These are phyloP conservation scores for Synchiropus splendidus DNA, from an alignment of 2,113 vertebrate species.

Conservation along the genomic window DNA sequence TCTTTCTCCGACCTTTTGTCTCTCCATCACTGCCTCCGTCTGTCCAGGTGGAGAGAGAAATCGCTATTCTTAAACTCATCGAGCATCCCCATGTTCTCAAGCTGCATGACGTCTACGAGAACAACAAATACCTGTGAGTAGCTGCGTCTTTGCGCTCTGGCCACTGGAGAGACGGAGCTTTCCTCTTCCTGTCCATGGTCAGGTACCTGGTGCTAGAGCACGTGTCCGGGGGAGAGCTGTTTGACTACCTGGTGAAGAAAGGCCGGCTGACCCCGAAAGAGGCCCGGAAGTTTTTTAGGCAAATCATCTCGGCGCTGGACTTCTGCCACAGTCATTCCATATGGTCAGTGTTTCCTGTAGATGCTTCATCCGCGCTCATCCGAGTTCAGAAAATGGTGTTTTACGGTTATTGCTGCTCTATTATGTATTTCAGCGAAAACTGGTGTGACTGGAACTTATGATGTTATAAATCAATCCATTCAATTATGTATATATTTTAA, in stretches of 20 bases:
- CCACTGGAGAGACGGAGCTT: background rate
- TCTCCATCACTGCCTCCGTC: slow-evolving; percentile 19
- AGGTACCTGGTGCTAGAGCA: slow-evolving; percentile 89
- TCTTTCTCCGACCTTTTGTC: slow-evolving; percentile 9
- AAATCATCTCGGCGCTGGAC: slow-evolving; percentile 86
- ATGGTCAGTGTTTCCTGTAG: slow-evolving; percentile 73
- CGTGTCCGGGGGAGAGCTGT: slow-evolving; percentile 84
- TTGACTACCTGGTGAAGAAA: slow-evolving; percentile 89
- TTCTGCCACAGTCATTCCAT: slow-evolving; percentile 90
- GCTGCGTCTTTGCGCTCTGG: slow-evolving; percentile 16
- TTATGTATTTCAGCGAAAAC: too few species aligned
- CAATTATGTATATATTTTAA: too few species aligned
- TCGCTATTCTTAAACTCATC: slow-evolving; percentile 89
- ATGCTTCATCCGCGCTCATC: too few species aligned
- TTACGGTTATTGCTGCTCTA: too few species aligned
- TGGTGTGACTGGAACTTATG: too few species aligned
- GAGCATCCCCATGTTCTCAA: slow-evolving; percentile 90
- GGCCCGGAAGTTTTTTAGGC: slow-evolving; percentile 86
- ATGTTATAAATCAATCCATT: too few species aligned
- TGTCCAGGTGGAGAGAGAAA: slow-evolving; percentile 85
- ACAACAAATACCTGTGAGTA: slow-evolving; percentile 96
- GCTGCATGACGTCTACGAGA: slow-evolving; percentile 88
- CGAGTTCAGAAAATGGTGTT: too few species aligned
- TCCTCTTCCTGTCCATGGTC: background rate
- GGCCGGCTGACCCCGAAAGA: slow-evolving; percentile 84